phyloP scores from a whole-genome alignment of 2,888 invertebrate species.

The Geophilus truncorum region DNA sequence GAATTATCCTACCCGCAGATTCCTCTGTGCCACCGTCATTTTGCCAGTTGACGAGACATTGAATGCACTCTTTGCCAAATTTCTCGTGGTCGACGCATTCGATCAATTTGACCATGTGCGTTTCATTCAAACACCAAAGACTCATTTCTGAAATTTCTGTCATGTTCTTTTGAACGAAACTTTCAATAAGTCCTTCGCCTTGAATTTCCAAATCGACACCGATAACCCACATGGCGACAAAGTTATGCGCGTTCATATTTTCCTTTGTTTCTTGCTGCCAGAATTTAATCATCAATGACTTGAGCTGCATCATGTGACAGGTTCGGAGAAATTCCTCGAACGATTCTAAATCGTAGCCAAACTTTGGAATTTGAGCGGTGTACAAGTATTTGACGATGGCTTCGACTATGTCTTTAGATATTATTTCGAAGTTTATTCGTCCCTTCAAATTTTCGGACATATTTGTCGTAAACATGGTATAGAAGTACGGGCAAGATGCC shows the following conservation, averaged over 20 bases:
- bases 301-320: background rate
- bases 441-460: background rate
- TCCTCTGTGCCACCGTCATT: background rate
- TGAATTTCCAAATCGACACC: background rate
- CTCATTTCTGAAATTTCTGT: background rate
- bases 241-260: background rate
- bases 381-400: background rate
- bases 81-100: background rate
- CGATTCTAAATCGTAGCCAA: background rate
- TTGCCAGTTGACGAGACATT: background rate
- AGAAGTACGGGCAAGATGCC: background rate
- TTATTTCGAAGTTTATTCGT: background rate
- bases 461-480: background rate
- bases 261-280: background rate
- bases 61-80: background rate
- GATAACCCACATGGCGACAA: background rate
- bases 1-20: background rate
- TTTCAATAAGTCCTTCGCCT: background rate
- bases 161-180: background rate
- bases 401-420: background rate
- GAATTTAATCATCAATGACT: background rate
- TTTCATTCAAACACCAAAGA: background rate
- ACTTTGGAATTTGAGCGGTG: background rate
- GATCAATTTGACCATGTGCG: background rate
- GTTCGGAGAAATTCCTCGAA: background rate